Evolutionary conservation across 1,140 invertebrate species (phyloP).

Genomic region (Lasioglossum albipes): DNA sequence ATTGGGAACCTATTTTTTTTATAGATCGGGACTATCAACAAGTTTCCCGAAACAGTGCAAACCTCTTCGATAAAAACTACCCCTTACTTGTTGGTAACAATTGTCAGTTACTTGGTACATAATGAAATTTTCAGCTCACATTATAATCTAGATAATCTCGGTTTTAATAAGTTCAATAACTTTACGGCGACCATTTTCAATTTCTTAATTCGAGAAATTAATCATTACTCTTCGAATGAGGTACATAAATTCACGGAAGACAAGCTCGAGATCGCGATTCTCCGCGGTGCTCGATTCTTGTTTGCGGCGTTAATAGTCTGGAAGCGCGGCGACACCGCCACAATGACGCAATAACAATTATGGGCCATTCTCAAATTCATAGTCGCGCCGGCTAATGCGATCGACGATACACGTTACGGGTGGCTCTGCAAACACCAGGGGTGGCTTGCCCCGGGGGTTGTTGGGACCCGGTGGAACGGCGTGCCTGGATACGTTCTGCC

Average conservation of each 20-base stretch:
- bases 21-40: too few species aligned
- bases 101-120: too few species aligned
- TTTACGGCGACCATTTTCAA: too few species aligned
- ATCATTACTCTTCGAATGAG: too few species aligned
- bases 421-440: constrained; percentile 72
- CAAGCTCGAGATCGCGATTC: constrained; percentile 4
- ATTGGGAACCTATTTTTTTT: neutral
- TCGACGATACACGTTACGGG: constrained; percentile 75
- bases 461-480: constrained; percentile 6
- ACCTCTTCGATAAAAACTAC: too few species aligned
- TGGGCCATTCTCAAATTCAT: constrained; percentile 66
- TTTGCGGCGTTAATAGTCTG: constrained; percentile 33
- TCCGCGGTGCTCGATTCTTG: constrained; percentile 7
- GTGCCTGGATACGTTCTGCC: constrained; percentile 21
- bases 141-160: too few species aligned
- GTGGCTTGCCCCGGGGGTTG: constrained; percentile 19
- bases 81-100: too few species aligned
- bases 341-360: constrained; percentile 56
- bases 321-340: constrained; percentile 25
- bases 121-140: too few species aligned
- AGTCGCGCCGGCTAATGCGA: constrained; percentile 68
- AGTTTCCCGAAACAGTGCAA: too few species aligned
- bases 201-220: too few species aligned
- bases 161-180: too few species aligned
- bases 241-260: neutral